phyloP scores from a whole-genome alignment of 2,113 vertebrate species.

The Charadrius vociferus region DNA sequence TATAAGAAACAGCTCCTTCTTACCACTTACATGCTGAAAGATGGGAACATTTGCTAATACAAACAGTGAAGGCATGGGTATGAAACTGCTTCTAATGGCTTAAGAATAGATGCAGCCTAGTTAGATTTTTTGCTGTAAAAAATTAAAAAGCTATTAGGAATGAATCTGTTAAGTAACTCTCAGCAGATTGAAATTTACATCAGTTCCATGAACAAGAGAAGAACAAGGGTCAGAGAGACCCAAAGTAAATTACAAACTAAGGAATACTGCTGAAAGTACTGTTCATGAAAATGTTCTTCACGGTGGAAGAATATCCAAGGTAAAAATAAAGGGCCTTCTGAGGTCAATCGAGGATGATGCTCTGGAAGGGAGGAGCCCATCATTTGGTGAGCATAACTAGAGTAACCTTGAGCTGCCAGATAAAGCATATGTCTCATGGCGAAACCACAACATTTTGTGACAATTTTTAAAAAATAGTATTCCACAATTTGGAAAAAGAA shows the following conservation, averaged over 20 bases:
- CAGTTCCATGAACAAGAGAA: neutral
- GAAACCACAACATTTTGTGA: neutral
- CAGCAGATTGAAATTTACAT: neutral
- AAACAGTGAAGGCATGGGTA: neutral
- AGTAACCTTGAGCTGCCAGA: neutral
- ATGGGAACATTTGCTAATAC: neutral
- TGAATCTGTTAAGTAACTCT: neutral
- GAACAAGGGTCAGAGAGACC: neutral
- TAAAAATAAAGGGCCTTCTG: neutral
- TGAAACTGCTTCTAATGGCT: neutral
- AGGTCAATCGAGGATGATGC: neutral
- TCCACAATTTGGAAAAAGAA: neutral
- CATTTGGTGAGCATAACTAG: neutral
- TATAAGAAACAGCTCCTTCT: neutral
- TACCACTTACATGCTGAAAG: neutral
- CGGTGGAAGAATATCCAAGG: neutral
- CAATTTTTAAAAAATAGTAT: neutral
- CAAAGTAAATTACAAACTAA: neutral
- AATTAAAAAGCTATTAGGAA: neutral
- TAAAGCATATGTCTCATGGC: neutral
- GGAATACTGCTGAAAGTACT: neutral
- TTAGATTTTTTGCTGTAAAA: neutral
- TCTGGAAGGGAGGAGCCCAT: neutral
- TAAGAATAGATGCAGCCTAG: neutral
- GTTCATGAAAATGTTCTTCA: neutral